Percentiles rank a stretch among this genome's conserved stretches.
Conservation (phyloP, 2,888 invertebrate species). For the Cristatella mucedo region DNA sequence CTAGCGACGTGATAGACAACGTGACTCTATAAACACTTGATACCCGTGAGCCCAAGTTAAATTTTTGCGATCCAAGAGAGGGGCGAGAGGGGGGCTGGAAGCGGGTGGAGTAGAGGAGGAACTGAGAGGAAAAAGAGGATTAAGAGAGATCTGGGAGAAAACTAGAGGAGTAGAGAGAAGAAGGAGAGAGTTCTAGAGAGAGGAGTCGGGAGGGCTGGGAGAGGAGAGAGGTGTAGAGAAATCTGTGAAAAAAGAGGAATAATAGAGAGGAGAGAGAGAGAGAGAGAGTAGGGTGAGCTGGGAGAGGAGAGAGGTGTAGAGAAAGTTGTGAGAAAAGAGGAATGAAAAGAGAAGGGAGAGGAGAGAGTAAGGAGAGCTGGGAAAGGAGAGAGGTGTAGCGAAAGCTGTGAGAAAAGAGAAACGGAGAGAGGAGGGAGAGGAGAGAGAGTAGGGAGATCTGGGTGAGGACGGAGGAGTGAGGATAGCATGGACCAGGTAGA, state of each 20-base stretch:
- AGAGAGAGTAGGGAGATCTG: too few relatives aligned
- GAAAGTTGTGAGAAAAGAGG: not conserved
- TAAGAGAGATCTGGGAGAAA: constrained; percentile 2
- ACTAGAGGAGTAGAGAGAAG: not conserved
- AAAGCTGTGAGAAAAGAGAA: not conserved
- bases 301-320: not conserved
- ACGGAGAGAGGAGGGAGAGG: not conserved
- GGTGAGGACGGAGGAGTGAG: too few relatives aligned
- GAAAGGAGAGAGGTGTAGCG: constrained; percentile 1
- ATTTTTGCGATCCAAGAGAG: too few relatives aligned
- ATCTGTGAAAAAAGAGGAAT: not conserved
- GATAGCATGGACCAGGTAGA: too few relatives aligned
- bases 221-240: not conserved
- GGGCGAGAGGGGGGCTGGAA: not conserved
- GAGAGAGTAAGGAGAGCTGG: not conserved
- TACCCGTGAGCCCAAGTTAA: too few relatives aligned
- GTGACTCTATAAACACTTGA: too few relatives aligned
- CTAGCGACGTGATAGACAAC: too few relatives aligned
- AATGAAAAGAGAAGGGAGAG: constrained; percentile 5
- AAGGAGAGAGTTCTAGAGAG: not conserved
- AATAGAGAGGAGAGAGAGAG: constrained; percentile 6
- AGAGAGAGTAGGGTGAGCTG: not conserved
- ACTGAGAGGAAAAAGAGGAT: not conserved
- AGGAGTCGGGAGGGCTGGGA: not conserved
- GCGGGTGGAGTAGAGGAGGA: not conserved